Conservation (phyloP, 2,797 vertebrate genomes). For the Tapera naevia region DNA sequence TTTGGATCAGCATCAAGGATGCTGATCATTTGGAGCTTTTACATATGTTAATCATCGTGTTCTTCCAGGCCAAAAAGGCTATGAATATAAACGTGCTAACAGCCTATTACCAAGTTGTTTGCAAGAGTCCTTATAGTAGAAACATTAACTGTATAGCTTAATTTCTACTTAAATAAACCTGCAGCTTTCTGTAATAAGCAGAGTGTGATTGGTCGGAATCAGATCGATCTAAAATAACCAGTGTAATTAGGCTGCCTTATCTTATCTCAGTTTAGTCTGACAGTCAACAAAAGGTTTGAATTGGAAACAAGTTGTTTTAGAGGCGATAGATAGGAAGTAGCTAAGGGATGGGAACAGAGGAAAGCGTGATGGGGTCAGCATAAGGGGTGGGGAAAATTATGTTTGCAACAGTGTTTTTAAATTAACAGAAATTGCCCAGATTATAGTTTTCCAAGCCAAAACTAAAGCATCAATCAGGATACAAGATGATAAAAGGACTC, state of each 20-base stretch:
- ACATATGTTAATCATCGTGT: slow-evolving; percentile 66
- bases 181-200: not conserved
- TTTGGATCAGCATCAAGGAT: slow-evolving; percentile 63
- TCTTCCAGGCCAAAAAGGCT: slow-evolving; percentile 54
- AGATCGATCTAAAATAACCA: not conserved
- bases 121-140: slow-evolving; percentile 20
- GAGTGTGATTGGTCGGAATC: not conserved
- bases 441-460: not conserved
- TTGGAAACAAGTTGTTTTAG: not conserved
- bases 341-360: not conserved
- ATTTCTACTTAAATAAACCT: slow-evolving; percentile 56
- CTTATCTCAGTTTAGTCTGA: slow-evolving; percentile 23
- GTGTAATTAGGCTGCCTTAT: not conserved
- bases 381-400: not conserved
- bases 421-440: not conserved
- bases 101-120: slow-evolving; percentile 60
- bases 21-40: slow-evolving; percentile 58
- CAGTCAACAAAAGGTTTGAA: not conserved
- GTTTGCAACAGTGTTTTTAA: not conserved
- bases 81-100: slow-evolving; percentile 61
- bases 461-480: not conserved
- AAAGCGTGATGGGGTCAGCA: not conserved
- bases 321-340: not conserved
- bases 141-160: slow-evolving; percentile 17
- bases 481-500: not conserved